Conservation (phyloP, 2,113 vertebrate species). For the Varanus salvator region DNA sequence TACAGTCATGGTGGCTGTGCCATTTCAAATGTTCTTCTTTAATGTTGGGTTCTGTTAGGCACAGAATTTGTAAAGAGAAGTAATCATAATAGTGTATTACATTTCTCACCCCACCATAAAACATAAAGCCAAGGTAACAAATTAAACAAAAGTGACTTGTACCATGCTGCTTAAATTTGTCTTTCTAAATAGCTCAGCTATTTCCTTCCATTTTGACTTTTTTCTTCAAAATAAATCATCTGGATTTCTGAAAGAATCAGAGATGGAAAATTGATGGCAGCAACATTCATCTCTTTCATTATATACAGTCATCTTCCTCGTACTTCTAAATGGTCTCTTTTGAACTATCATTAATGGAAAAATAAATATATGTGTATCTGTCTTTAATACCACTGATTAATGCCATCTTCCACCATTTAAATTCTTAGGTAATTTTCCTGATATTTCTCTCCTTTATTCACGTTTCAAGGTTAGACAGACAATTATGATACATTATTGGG, state of each 20-base stretch:
- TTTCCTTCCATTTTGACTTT: neutral
- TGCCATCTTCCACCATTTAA: conserved; percentile 65
- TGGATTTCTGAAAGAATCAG: conserved; percentile 32
- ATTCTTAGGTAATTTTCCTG: conserved; percentile 70
- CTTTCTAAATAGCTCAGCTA: neutral
- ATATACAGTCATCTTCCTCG: conserved; percentile 48
- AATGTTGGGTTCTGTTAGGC: neutral
- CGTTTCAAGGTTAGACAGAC: conserved; percentile 74
- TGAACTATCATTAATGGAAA: conserved; percentile 61
- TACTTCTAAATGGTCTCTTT: conserved; percentile 55
- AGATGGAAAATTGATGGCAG: conserved; percentile 48
- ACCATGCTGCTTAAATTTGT: neutral
- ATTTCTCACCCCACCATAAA: neutral
- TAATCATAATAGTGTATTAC: neutral
- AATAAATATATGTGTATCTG: conserved; percentile 47
- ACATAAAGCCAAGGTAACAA: conserved; percentile 6
- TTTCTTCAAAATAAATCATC: conserved; percentile 43
- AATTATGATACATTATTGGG: conserved; percentile 76
- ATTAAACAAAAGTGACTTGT: conserved; percentile 6
- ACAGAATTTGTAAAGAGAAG: neutral
- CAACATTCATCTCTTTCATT: conserved; percentile 32
- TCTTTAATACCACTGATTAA: conserved; percentile 60
- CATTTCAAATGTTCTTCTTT: neutral
- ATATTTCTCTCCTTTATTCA: conserved; percentile 67
- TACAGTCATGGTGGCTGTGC: neutral